phyloP scores from a whole-genome alignment of 2,797 vertebrate species.

The Diplodus puntazzo region DNA sequence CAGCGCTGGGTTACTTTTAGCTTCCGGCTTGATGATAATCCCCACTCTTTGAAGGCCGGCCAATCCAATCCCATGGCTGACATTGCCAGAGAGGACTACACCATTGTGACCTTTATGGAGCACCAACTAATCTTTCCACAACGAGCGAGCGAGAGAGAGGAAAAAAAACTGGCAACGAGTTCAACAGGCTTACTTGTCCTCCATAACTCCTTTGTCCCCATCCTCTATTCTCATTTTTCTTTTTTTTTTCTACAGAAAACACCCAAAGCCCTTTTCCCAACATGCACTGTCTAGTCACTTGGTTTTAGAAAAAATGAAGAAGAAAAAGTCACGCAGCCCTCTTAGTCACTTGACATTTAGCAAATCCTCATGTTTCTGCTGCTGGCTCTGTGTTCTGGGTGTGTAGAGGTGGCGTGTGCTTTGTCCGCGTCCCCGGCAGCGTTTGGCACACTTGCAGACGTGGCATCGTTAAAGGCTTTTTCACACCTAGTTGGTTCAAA shows the following conservation, averaged over 20 bases:
- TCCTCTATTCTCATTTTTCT: conserved; percentile 25
- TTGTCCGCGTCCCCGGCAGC: conserved; percentile 34
- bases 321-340: conserved; percentile 50
- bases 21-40: conserved; percentile 73
- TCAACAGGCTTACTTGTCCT: conserved; percentile 67
- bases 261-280: conserved; percentile 34
- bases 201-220: conserved; percentile 30
- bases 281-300: conserved; percentile 37
- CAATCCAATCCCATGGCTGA: conserved; percentile 74
- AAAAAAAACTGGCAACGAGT: conserved; percentile 55
- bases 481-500: conserved; percentile 53
- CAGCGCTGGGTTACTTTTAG: conserved; percentile 71
- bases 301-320: conserved; percentile 40
- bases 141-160: conserved; percentile 2
- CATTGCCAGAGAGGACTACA: conserved; percentile 57
- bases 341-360: conserved; percentile 76
- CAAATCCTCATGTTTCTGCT: conserved; percentile 68
- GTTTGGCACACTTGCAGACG: conserved; percentile 42
- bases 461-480: conserved; percentile 48
- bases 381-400: conserved; percentile 52
- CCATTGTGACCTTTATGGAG: conserved; percentile 75
- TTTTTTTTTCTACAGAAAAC: conserved; percentile 36
- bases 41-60: conserved; percentile 74
- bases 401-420: conserved; percentile 40
- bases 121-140: conserved; percentile 70